A percentile compares a stretch with the other conserved stretches of the same genome.
Evolutionary conservation across 2,797 vertebrate genomes (phyloP).

Genomic region (Rhinichthys osculus): DNA sequence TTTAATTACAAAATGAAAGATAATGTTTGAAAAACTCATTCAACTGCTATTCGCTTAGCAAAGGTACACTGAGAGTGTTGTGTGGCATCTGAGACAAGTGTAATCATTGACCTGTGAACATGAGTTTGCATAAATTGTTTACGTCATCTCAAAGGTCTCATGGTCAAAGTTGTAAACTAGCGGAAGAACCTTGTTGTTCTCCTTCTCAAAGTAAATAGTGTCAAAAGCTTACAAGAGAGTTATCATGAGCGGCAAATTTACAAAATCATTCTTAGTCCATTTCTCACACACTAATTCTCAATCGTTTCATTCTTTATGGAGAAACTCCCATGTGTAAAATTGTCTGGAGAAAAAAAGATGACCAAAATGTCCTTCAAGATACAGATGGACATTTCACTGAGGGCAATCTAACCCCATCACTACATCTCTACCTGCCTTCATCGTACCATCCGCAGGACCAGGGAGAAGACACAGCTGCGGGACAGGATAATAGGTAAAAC

Average conservation of each 20-base stretch:
- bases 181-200: slow-evolving; percentile 1
- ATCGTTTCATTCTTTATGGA: not conserved
- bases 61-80: not conserved
- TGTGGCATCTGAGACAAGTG: not conserved
- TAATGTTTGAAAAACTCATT: not conserved
- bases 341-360: slow-evolving; percentile 46
- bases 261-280: not conserved
- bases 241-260: not conserved
- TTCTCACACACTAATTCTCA: not conserved
- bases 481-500: slow-evolving; percentile 57
- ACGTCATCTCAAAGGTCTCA: slow-evolving; percentile 14
- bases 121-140: slow-evolving; percentile 7
- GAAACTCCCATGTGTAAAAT: slow-evolving; percentile 42
- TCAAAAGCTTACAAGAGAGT: not conserved
- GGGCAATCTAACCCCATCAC: slow-evolving; percentile 45
- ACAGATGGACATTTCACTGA: slow-evolving; percentile 1
- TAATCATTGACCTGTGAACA: not conserved
- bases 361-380: not conserved
- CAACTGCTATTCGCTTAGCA: not conserved
- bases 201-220: slow-evolving; percentile 51
- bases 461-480: slow-evolving; percentile 19
- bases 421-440: slow-evolving; percentile 72
- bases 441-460: slow-evolving; percentile 58
- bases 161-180: slow-evolving; percentile 15
- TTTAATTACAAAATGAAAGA: not conserved